Conservation (phyloP, 2,797 vertebrate species). For the Pipistrellus pipistrellus region DNA sequence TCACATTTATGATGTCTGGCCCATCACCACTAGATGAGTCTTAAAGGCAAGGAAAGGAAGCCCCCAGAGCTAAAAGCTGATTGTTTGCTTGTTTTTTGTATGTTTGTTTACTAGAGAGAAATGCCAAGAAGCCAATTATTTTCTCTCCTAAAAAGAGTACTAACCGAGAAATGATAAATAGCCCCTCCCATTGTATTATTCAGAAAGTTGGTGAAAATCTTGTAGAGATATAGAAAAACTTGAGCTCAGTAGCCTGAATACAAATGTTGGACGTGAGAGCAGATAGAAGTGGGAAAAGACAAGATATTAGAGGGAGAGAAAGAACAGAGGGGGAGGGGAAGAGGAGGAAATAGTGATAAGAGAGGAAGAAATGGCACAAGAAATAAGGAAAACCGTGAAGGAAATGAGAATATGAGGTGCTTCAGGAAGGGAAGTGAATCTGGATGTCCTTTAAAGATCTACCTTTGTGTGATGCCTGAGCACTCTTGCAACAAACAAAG, state of each 20-base stretch:
- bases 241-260: not conserved
- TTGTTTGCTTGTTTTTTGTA: not conserved
- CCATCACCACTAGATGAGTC: not conserved
- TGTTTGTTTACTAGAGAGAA: constrained; percentile 20
- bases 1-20: not conserved
- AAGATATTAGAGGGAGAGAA: rapidly evolving
- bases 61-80: not conserved
- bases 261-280: not conserved
- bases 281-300: not conserved
- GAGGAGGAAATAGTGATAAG: not conserved
- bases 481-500: not conserved
- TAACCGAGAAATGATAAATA: not conserved
- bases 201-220: not conserved
- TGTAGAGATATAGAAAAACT: not conserved
- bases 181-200: not conserved
- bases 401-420: not conserved
- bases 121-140: constrained; percentile 31
- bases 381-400: not conserved
- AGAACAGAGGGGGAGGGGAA: rapidly evolving
- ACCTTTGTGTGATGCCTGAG: not conserved
- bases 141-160: not conserved
- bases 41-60: not conserved
- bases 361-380: not conserved
- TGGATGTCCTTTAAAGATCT: not conserved
- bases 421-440: not conserved